Evolutionary conservation across 2,888 invertebrate species (phyloP).

Genomic region (Hermaeophaga mercurialis): DNA sequence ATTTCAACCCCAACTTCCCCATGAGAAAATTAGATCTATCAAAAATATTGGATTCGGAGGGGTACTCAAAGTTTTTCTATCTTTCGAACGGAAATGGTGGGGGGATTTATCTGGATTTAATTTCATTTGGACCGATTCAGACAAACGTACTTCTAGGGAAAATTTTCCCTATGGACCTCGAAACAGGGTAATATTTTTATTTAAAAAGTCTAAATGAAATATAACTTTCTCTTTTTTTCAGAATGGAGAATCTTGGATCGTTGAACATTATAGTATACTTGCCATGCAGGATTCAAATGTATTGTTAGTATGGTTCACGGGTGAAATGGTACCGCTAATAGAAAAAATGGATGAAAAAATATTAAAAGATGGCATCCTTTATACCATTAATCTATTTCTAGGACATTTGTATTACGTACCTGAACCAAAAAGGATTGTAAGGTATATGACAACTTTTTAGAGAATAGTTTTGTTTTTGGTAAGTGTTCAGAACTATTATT

Average conservation of each 20-base stretch:
- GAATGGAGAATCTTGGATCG: constrained; percentile 30
- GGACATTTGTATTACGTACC: constrained; percentile 60
- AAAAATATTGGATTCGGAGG: constrained; percentile 40
- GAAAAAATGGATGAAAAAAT: constrained; percentile 65
- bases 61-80: constrained; percentile 38
- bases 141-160: constrained; percentile 47
- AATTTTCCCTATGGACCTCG: constrained; percentile 46
- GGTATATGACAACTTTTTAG: too few relatives aligned
- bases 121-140: constrained; percentile 64
- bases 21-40: constrained; percentile 36
- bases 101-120: constrained; percentile 55
- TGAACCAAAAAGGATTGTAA: constrained; percentile 51
- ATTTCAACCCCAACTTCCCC: constrained; percentile 36
- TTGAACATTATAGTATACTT: constrained; percentile 36
- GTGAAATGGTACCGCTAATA: constrained; percentile 65
- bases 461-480: too few relatives aligned
- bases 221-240: constrained; percentile 21
- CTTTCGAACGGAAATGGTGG: constrained; percentile 41
- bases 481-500: too few relatives aligned
- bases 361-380: constrained; percentile 57
- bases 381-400: constrained; percentile 62
- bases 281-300: constrained; percentile 61
- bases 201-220: too few relatives aligned
- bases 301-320: constrained; percentile 70
- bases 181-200: constrained; percentile 12